Base-by-base conservation (phyloP, 2,113 vertebrate species). In the Pseudorasbora parva region DNA sequence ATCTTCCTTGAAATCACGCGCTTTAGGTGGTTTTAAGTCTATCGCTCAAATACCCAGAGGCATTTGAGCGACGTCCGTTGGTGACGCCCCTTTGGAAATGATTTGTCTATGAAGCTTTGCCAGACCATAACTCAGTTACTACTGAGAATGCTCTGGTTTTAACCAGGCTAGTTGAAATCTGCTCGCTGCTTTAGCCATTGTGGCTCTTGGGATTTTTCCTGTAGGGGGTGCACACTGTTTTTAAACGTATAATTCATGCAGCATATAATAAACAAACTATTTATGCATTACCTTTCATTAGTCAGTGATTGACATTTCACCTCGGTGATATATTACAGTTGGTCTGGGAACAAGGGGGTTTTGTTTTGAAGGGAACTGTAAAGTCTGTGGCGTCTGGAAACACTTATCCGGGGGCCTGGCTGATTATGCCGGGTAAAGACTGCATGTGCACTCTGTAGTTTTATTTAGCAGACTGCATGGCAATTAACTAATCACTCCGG, bases 351-450 rank as follows among this genome's bases (percentile, higher is more conserved):
- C 82, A 84, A 87, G 45, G 47, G 57, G 23, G 71, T 54, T 84
- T 87, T 87, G 82, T 84, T 80, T 83, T 60, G 49, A 45, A 77
- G 77, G 51, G 49, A 60, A 62, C 62, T 60, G 72, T 64, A 78
- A 76, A 75, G 82, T 49, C 81, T n/a, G 54, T 82, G 78, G 51
- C 33, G 60, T 86, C 84, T 86, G 82, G 87, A 83, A 88, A 79
- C 79, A 86, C 49, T 84, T 88, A 86, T 43, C 25, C 62, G 12
- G 75, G 75, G 75, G 60, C 83, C 74, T 59, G 83, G 59, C 33
- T 78, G 62, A 69, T 69, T 75, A 49, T 77, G 73, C 57, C 15
- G 33, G 73, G 66, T 64, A 54, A 43, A 68, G 54, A 57, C 59
- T 82, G 56, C 49, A 69, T 68, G 62, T 69, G 27, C 64, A 19